Conservation (phyloP, 2,797 vertebrate genomes). For the Aldrovandia affinis region DNA sequence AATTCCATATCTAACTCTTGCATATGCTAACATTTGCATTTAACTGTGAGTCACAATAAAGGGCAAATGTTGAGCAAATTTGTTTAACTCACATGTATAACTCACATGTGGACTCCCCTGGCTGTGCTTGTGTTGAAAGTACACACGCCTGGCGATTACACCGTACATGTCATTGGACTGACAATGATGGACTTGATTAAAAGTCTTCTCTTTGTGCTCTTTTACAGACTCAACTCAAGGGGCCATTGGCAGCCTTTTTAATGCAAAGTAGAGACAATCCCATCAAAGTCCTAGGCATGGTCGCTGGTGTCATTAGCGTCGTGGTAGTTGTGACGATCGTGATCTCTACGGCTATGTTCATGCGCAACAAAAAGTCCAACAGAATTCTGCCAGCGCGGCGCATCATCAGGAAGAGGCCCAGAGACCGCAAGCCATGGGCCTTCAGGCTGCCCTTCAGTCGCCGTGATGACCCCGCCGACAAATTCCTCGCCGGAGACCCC, state of each 20-base stretch:
- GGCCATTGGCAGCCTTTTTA: constrained; percentile 93
- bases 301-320: constrained; percentile 84
- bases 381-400: constrained; percentile 84
- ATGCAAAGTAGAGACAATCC: constrained; percentile 95
- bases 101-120: too few species aligned
- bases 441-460: constrained; percentile 72
- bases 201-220: constrained; percentile 82
- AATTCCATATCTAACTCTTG: too few species aligned
- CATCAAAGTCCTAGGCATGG: constrained; percentile 87
- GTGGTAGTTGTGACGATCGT: constrained; percentile 88
- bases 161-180: constrained; percentile 43
- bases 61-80: too few species aligned
- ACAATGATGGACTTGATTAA: constrained; percentile 73
- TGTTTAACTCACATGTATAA: too few species aligned
- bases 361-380: constrained; percentile 94
- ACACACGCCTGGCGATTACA: background rate
- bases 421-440: constrained; percentile 64
- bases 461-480: constrained; percentile 63
- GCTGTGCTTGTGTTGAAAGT: background rate
- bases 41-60: too few species aligned
- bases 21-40: too few species aligned
- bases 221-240: constrained; percentile 90
- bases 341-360: constrained; percentile 92
- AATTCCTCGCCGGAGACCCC: constrained; percentile 69
- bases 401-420: constrained; percentile 81